Conservation (phyloP, 2,888 invertebrate genomes). For the Nomada goodeniana region DNA sequence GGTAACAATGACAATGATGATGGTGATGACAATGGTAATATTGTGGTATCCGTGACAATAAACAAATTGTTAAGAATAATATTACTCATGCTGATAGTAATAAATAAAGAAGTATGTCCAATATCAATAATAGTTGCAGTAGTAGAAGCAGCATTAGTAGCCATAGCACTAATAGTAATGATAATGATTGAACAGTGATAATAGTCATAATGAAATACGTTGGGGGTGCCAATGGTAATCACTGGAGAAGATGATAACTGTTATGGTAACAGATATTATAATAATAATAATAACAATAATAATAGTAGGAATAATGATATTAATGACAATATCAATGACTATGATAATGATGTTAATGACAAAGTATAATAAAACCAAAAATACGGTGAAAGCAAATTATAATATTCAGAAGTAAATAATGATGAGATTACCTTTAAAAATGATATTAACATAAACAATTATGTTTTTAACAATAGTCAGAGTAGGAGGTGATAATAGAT, state of each 20-base stretch:
- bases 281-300: slow-evolving; percentile 29
- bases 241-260: slow-evolving; percentile 25
- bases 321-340: too few species aligned
- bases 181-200: neutral
- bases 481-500: slow-evolving; percentile 25
- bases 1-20: slow-evolving; percentile 43
- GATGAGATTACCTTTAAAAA: slow-evolving; percentile 34
- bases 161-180: slow-evolving; percentile 16
- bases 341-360: slow-evolving; percentile 43
- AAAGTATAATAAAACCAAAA: slow-evolving; percentile 22
- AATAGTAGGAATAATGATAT: too few species aligned
- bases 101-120: slow-evolving; percentile 46
- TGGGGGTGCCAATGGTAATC: slow-evolving; percentile 16
- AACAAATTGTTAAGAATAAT: slow-evolving; percentile 2
- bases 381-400: slow-evolving; percentile 22
- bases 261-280: slow-evolving; percentile 32
- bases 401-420: slow-evolving; percentile 33
- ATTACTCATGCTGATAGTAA: slow-evolving; percentile 65
- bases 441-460: slow-evolving; percentile 36
- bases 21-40: slow-evolving; percentile 47
- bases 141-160: slow-evolving; percentile 62
- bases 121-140: slow-evolving; percentile 36
- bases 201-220: slow-evolving; percentile 10
- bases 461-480: slow-evolving; percentile 14
- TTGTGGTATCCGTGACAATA: slow-evolving; percentile 2